Base-by-base conservation (phyloP, 2,797 vertebrate species). In the Microctenopoma steveboyesi region DNA sequence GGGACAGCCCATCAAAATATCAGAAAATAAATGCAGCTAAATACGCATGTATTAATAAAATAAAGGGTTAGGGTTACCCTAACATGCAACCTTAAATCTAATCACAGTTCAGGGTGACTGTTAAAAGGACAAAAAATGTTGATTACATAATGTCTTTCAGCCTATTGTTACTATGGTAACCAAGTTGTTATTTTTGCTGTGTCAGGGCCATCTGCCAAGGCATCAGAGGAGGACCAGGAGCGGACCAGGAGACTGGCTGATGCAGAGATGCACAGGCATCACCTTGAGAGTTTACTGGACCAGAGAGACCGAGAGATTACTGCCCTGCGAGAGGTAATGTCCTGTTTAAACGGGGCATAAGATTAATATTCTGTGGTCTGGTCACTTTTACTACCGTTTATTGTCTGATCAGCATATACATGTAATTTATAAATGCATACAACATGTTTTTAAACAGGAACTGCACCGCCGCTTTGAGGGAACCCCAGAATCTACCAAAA, bases 201-300 rank as follows among this genome's bases (percentile, higher is more conserved):
- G 30, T 57, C 72, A 93, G 92, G 97, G 0, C 96, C 97, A 5
- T 96, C 97, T 48, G 95, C 96, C 72, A 99, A 98, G 87, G 96
- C 95, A 40, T 96, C 95, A 0, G 97, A 99, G 76, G 98, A 99
- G 53, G 98, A 99, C 91, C 97, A 99, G 4, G 98, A 99, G 87
- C 93, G 97, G 61, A 99, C 97, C 5, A 95, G 97, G 7, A 94
- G 98, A 5, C 83, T 99, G 87, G 98, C 97, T 5, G 98, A 99
- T 78, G 97, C 98, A 0, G 98, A 99, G 92, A 99, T 99, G 97
- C 98, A 98, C 0, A 93, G 96, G 39, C 97, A 99, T 89, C 98
- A 99, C 83, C 89, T 99, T 55, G 97, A 99, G 82, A 97, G 96
- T 87, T 94, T 99, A 54, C 89, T 99, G 9, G 98, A 99, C 59